A percentile compares a stretch with the other conserved stretches of the same genome.
phyloP scores from a whole-genome alignment of 2,797 vertebrate genomes.

The Danionella dracula region DNA sequence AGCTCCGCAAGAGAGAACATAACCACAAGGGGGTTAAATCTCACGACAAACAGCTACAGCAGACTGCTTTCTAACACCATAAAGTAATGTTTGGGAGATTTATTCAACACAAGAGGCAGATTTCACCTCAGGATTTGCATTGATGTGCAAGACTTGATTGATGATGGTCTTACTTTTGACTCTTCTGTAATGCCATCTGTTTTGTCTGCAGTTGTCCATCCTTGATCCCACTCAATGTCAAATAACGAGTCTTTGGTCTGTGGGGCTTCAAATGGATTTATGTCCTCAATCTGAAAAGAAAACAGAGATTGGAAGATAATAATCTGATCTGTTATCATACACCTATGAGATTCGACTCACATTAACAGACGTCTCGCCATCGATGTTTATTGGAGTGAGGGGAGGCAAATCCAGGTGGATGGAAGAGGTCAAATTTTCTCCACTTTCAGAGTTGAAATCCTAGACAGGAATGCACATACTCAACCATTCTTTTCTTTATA shows the following conservation, averaged over 20 bases:
- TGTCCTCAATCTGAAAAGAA: conserved; percentile 23
- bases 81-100: too few relatives aligned
- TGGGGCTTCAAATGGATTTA: conserved; percentile 17
- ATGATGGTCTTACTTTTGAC: conserved; percentile 26
- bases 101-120: background rate
- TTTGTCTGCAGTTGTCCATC: conserved; percentile 15
- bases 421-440: background rate
- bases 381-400: conserved; percentile 57
- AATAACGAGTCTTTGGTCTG: conserved; percentile 12
- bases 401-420: conserved; percentile 50
- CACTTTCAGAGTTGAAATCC: conserved; percentile 3
- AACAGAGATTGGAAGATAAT: background rate
- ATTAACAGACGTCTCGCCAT: background rate
- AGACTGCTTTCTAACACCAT: too few relatives aligned
- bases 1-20: background rate
- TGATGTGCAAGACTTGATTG: background rate
- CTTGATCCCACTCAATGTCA: conserved; percentile 38
- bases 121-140: background rate
- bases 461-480: background rate
- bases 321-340: background rate
- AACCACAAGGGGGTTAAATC: conserved; percentile 24
- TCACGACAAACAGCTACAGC: background rate
- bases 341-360: background rate
- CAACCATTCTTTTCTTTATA: background rate
- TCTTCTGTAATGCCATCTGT: background rate